Percentiles rank a stretch among this genome's conserved stretches.
These are phyloP conservation scores for Meleagris gallopavo DNA, from an alignment of 2,113 vertebrate genomes.

Conservation along the genomic window DNA sequence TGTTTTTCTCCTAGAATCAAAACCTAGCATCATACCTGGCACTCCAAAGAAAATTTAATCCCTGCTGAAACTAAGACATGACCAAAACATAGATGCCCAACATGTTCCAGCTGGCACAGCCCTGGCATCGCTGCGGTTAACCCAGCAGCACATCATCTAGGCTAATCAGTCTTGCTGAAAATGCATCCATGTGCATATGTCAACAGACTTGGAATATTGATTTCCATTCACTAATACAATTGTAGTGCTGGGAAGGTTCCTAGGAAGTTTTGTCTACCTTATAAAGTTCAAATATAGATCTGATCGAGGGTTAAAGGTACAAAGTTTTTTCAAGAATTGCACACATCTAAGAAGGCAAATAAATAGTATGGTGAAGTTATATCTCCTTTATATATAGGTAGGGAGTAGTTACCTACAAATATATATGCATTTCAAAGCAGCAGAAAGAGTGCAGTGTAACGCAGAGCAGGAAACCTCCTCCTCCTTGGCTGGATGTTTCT, in stretches of 20 bases:
- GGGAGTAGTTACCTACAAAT: not conserved
- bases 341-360: not conserved
- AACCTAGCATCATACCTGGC: no score
- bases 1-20: no score
- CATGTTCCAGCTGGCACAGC: conserved; percentile 10
- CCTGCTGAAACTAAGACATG: not conserved
- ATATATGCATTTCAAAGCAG: not conserved
- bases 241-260: not conserved
- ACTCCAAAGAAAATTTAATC: no score
- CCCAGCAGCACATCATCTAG: not conserved
- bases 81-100: conserved; percentile 53
- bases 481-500: not conserved
- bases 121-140: not conserved
- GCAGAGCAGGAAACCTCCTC: not conserved
- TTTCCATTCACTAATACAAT: not conserved
- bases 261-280: not conserved
- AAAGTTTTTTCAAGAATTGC: not conserved
- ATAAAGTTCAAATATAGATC: not conserved
- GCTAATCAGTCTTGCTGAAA: not conserved
- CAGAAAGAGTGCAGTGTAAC: not conserved
- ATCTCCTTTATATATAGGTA: not conserved
- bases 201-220: not conserved
- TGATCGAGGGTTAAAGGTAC: not conserved
- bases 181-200: rapidly evolving
- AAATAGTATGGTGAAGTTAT: not conserved